Evolutionary conservation across 2,797 vertebrate genomes (phyloP).

Genomic region (Protosalanx chinensis): DNA sequence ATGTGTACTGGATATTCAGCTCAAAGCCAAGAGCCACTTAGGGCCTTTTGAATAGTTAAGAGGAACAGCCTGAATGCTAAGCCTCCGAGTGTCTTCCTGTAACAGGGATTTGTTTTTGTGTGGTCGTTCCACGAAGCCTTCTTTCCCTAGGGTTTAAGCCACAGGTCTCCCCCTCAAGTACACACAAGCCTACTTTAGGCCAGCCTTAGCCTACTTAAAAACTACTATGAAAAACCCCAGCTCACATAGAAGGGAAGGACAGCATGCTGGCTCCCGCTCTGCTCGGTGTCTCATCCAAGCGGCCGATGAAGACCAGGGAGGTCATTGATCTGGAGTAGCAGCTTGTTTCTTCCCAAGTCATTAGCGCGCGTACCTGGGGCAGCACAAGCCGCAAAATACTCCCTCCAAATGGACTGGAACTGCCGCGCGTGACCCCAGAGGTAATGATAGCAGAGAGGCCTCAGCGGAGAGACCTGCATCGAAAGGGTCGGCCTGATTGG

Average conservation of each 20-base stretch:
- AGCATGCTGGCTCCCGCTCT: too few relatives aligned
- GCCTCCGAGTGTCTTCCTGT: neutral
- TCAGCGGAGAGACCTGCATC: conserved; percentile 14
- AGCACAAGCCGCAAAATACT: conserved; percentile 34
- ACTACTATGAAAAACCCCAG: too few relatives aligned
- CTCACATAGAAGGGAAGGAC: neutral
- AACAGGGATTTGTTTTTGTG: conserved; percentile 14
- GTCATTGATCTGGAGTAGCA: conserved; percentile 51
- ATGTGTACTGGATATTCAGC: conserved; percentile 42
- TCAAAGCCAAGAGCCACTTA: conserved; percentile 50
- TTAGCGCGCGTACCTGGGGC: conserved; percentile 50
- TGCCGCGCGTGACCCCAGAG: conserved; percentile 43
- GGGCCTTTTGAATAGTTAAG: conserved; percentile 36
- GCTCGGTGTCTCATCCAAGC: neutral
- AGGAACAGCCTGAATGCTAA: conserved; percentile 41
- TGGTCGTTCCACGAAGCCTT: neutral
- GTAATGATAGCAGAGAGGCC: conserved; percentile 58
- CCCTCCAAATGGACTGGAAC: conserved; percentile 38
- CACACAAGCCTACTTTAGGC: too few relatives aligned
- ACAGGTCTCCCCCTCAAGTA: too few relatives aligned
- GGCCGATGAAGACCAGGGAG: conserved; percentile 32
- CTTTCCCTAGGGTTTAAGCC: too few relatives aligned
- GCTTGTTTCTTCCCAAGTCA: conserved; percentile 51
- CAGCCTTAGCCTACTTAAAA: too few relatives aligned
- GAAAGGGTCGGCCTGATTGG: conserved; percentile 47